phyloP scores from a whole-genome alignment of 1,140 invertebrate species.

The Euura lappo region DNA sequence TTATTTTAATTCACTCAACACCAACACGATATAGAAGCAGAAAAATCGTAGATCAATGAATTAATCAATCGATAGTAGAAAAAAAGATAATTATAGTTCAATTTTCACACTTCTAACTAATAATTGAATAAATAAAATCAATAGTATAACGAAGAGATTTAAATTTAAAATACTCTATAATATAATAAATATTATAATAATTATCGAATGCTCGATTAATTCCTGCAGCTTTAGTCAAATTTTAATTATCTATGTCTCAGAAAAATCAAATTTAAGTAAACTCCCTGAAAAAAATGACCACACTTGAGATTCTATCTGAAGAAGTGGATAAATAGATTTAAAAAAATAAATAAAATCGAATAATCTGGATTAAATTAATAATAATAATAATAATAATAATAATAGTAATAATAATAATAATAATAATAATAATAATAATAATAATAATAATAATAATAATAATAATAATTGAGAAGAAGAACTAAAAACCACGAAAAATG shows the following conservation, averaged over 20 bases:
- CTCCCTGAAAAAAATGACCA: too few species aligned
- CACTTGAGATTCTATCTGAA: too few species aligned
- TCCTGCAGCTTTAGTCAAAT: too few species aligned
- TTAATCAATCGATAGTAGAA: background rate
- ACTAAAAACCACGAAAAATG: constrained; percentile 36
- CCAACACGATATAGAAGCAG: background rate
- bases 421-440: too few species aligned
- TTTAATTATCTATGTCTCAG: too few species aligned
- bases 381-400: too few species aligned
- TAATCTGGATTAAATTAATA: too few species aligned
- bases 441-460: too few species aligned
- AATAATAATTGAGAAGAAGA: constrained; percentile 1
- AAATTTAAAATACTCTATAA: background rate
- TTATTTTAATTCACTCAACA: background rate
- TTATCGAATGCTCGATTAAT: background rate
- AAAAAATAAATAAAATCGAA: too few species aligned
- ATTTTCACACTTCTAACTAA: background rate
- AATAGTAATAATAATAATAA: too few species aligned
- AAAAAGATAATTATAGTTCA: background rate
- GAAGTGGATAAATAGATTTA: too few species aligned
- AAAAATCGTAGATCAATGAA: background rate
- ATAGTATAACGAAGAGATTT: background rate
- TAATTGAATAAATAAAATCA: background rate
- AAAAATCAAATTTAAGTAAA: too few species aligned
- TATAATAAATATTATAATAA: background rate